Conservation (phyloP, 2,888 invertebrate genomes). For the Eilema sororculum region DNA sequence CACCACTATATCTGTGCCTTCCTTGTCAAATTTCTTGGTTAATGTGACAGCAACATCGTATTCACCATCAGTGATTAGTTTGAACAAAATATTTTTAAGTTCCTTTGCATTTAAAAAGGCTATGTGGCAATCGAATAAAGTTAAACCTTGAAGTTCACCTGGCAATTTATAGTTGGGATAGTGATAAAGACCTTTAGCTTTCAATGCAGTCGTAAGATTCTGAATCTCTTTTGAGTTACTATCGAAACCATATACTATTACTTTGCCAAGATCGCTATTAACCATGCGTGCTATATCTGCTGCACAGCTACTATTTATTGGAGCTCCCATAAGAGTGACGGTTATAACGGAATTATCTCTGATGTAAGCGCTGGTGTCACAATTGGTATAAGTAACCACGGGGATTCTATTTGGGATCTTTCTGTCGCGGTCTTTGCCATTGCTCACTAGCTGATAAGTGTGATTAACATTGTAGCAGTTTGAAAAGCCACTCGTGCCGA, state of each 20-base stretch:
- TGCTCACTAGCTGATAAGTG: constrained; percentile 60
- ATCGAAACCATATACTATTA: constrained; percentile 59
- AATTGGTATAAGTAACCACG: constrained; percentile 55
- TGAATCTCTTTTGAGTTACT: constrained; percentile 45
- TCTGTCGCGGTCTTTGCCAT: constrained; percentile 54
- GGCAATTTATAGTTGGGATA: constrained; percentile 51
- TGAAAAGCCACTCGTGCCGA: constrained; percentile 54
- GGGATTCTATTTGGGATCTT: constrained; percentile 69
- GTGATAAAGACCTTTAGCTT: constrained; percentile 41
- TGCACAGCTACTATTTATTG: constrained; percentile 63
- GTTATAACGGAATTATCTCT: constrained; percentile 55
- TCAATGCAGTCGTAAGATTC: constrained; percentile 51
- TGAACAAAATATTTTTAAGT: constrained; percentile 46
- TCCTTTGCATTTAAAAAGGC: constrained; percentile 51
- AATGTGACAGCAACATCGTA: constrained; percentile 54
- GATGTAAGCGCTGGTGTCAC: constrained; percentile 62
- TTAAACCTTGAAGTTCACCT: constrained; percentile 40
- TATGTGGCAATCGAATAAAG: constrained; percentile 51
- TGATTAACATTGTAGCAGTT: constrained; percentile 66
- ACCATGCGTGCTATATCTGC: constrained; percentile 62
- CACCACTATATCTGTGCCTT: constrained; percentile 22
- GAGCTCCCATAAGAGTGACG: constrained; percentile 64
- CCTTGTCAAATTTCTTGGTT: constrained; percentile 40
- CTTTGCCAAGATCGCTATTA: constrained; percentile 52
- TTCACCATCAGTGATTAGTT: constrained; percentile 36